Evolutionary conservation across 2,113 vertebrate species (phyloP), one percentile per base, ranked within the genome.

Genomic region (Scortum barcoo): DNA sequence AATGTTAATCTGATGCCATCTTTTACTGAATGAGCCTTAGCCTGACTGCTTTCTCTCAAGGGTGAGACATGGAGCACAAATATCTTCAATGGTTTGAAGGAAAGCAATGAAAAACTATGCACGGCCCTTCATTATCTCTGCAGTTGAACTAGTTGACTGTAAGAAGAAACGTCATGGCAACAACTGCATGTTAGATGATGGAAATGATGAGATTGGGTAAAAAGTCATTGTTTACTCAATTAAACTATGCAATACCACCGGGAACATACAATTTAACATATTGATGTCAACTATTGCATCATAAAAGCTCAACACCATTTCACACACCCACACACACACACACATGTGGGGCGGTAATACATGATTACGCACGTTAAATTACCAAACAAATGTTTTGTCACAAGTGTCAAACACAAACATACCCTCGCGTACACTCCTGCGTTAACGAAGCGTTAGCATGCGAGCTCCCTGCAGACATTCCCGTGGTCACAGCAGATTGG

Each of bases 381-480:
- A 12, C n/a, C 53, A 77, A 76, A 73, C 57, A 78, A 72, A 73
- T 63, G 72, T 78, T 78, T 28, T 44, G 33, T 63, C 28, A 4
- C 63, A 40, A 14, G 19, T 5, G 30, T 60, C 53, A 65, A 76
- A 77, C 51, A 85, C 58, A 80, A 75, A 80, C 78, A 58, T 60
- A 26, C 56, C 60, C 83, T 22, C 0, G 61, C n/a, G 14, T 24
- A 44, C 12, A 20, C 73, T 46, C 17, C 36, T 24, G 40, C 56
- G 78, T 60, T 80, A 58, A 68, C 67, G 5, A 67, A 85, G 86
- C 60, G 86, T 69, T 40, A 77, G 81, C 76, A 67, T 56, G 70
- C 54, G 0, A 42, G 80, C 85, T 91, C 77, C 86, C 85, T 83
- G 82, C 72, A 92, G 87, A 92, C 93, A 93, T 94, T 93, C 89